Conservation (phyloP, 2,797 vertebrate species). For the Sebastes taczanowskii region DNA sequence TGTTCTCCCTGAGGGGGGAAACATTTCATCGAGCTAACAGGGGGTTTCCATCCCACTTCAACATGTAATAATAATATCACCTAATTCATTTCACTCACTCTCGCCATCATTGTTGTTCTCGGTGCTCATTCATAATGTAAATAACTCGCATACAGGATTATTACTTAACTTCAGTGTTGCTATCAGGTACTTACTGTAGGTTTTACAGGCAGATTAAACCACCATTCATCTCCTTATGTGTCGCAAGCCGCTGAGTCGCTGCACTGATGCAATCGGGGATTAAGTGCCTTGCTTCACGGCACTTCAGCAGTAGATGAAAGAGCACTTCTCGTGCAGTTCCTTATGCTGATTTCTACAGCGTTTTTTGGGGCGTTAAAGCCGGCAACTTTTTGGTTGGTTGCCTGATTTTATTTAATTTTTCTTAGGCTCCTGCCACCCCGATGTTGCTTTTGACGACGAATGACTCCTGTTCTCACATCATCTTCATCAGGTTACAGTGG, state of each 20-base stretch:
- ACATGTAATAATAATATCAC: background rate
- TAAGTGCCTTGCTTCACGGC: conserved; percentile 64
- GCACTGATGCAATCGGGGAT: conserved; percentile 24
- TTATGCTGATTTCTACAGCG: conserved; percentile 11
- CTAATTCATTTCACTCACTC: background rate
- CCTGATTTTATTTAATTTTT: background rate
- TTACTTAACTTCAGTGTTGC: background rate
- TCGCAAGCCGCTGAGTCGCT: conserved; percentile 8
- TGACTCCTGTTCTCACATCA: conserved; percentile 2
- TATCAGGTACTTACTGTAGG: conserved; percentile 14
- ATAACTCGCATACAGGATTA: background rate
- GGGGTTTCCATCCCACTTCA: conserved; percentile 5
- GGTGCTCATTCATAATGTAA: conserved; percentile 13
- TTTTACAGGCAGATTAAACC: conserved; percentile 17
- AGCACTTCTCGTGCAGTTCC: conserved; percentile 5
- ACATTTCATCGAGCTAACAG: conserved; percentile 5
- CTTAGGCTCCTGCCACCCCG: background rate
- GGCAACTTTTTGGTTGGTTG: background rate
- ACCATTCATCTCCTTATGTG: background rate
- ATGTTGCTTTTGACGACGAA: conserved; percentile 16
- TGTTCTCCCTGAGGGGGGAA: background rate
- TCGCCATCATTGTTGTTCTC: background rate
- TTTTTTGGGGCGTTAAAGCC: background rate
- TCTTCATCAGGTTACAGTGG: conserved; percentile 12
- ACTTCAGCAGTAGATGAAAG: conserved; percentile 10